phyloP scores from a whole-genome alignment of 2,888 invertebrate genomes.

The Harpalus rufipes region DNA sequence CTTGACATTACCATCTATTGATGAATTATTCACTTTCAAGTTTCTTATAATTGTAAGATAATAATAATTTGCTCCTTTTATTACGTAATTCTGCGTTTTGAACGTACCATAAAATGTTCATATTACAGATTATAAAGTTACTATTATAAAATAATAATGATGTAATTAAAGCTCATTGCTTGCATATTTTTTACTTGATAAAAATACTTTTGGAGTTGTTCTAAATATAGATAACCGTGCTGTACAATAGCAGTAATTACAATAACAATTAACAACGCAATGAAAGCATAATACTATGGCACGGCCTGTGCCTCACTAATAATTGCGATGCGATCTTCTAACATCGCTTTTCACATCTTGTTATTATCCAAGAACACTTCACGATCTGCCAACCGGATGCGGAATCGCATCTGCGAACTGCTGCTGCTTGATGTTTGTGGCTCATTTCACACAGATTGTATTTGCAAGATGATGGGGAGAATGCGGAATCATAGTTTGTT shows the following conservation, averaged over 20 bases:
- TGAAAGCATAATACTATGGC: slow-evolving; percentile 23
- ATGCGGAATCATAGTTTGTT: too few species aligned
- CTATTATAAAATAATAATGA: background rate
- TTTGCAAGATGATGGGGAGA: too few species aligned
- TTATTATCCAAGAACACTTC: slow-evolving; percentile 35
- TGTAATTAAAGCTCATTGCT: background rate
- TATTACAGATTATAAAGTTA: too few species aligned
- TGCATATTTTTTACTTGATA: too few species aligned
- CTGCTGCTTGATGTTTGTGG: background rate
- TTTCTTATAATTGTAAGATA: too few species aligned
- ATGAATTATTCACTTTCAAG: too few species aligned
- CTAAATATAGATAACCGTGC: slow-evolving; percentile 6
- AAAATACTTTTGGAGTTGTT: too few species aligned
- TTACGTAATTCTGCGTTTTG: too few species aligned
- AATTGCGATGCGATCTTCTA: slow-evolving; percentile 32
- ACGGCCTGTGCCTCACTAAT: slow-evolving; percentile 30
- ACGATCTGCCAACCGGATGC: slow-evolving; percentile 9
- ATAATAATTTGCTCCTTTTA: too few species aligned
- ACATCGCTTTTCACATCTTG: slow-evolving; percentile 37
- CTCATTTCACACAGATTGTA: slow-evolving; percentile 25
- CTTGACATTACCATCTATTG: too few species aligned
- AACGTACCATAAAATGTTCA: too few species aligned
- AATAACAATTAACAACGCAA: slow-evolving; percentile 40
- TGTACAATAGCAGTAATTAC: slow-evolving; percentile 29
- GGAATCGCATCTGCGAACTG: slow-evolving; percentile 4